Evolutionary conservation across 1,140 invertebrate genomes (phyloP), one percentile per base, ranked within the genome.

Genomic region (Philopotamus ludificatus): DNA sequence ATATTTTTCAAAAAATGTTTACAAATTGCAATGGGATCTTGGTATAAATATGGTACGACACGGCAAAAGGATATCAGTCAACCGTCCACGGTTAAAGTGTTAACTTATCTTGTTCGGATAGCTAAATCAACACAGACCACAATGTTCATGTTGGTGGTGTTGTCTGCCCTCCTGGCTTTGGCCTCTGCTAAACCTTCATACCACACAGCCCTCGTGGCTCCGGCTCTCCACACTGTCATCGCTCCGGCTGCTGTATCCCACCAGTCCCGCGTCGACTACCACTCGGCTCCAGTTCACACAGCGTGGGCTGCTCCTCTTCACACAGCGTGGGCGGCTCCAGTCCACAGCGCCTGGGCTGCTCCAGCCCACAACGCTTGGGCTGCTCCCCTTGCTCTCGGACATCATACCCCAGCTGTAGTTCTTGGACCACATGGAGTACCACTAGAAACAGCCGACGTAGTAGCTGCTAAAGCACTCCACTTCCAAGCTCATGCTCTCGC

Each of bases 81-180:
- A 54, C 47, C 20, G 42, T 26, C 21, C 20, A 23, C 44, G 44
- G 50, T 51, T 18, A 20, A 55, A 42, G 51, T 42, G 65, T 22
- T 51, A 34, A 10, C 10, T 49, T 21, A 2, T 41, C 26, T 15
- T 10, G 25, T 50, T 47, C 58, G 61, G 54, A 60, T 66, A 58
- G 60, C 64, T 62, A 65, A 67, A 70, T 71, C 76, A 79, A 79
- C 76, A 79, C 77, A 79, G 76, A 82, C 77, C 78, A 80, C 72
- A 72, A 82, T 77, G 77, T 75, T 74, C 70, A 83, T 82, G 73
- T 75, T 82, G 78, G 81, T 83, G 77, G 80, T 83, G 77, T 82
- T 84, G 76, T 78, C 79, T 67, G 81, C 77, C 50, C 61, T 70
- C 23, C 47, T 70, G 7, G 72, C 73, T 18, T 42, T 70, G 22